Percentiles rank a stretch among this genome's conserved stretches.
phyloP scores from a whole-genome alignment of 2,797 vertebrate species.

The Catamblyrhynchus diadema region DNA sequence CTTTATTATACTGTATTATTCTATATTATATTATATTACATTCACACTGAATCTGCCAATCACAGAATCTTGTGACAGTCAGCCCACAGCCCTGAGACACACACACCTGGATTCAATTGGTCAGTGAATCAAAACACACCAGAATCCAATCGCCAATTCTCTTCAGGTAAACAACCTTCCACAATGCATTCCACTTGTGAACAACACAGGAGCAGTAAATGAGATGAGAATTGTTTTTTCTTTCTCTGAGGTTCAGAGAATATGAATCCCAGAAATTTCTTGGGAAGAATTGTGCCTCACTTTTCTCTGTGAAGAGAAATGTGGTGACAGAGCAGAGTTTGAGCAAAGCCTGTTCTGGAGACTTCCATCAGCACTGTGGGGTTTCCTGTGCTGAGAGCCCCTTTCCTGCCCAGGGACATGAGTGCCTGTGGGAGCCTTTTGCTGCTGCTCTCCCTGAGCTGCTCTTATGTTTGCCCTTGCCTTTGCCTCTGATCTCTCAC shows the following conservation, averaged over 20 bases:
- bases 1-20: no score
- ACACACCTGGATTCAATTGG: no score
- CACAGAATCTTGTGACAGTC: no score
- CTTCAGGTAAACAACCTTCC: neutral
- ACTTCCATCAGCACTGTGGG: rapidly evolving
- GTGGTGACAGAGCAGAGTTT: neutral
- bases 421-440: neutral
- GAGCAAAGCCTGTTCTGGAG: neutral
- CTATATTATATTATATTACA: no score
- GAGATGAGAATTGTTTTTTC: no score
- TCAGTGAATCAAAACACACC: no score
- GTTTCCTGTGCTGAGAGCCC: neutral
- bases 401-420: neutral
- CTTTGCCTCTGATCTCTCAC: neutral
- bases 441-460: neutral
- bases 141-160: neutral
- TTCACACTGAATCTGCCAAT: no score
- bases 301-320: neutral
- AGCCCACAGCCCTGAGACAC: no score
- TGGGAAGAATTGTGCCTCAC: neutral
- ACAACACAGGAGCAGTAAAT: neutral
- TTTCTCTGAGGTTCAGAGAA: no score
- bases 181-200: neutral
- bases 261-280: neutral
- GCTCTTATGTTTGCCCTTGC: neutral